Base-by-base conservation (phyloP, 1,140 invertebrate genomes). In the Acromyrmex echinatior region DNA sequence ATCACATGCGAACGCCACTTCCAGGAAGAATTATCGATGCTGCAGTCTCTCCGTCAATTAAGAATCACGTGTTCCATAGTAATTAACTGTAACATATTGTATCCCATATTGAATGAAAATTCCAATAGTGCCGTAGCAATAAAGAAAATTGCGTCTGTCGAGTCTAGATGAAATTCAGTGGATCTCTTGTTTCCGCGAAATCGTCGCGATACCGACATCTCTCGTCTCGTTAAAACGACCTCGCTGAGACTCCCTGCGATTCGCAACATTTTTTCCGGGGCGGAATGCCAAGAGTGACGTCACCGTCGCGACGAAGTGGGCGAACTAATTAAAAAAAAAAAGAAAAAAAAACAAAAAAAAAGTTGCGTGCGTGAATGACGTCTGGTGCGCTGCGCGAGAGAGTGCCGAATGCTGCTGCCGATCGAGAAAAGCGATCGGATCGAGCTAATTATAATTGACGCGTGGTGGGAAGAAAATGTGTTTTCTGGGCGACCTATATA, bases 361-460 rank as follows among this genome's bases (percentile, higher is more conserved):
- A 81, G 51, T 35, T 79, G 76, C 66, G 31, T 86, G 78, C 66
- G 31, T 86, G 78, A 25, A 86, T 86, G 85, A 73, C 53, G 65
- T 71, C 6, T 86, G 76, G 45, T 81, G 66, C 65, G 85, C 14
- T 80, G 76, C 25, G 60, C 53, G 51, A 78, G 51, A 79, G 76
- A 79, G 28, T 90, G 79, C 58, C 86, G 89, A 85, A 16, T 90
- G 88, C 49, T 90, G 79, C 60, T 86, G 80, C 86, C 89, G 88
- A 91, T 91, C 89, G 76, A 86, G 66, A 81, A 18, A 18, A 21
- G 10, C 74, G 88, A 90, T 90, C 89, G 86, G 80, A 90, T 63
- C 60, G 66, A 89, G 45, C 60, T 88, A 35, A 84, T 76, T 88
- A 91, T 88, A 87, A 88, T 90, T 91, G 87, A 88, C 81, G 90